Evolutionary conservation across 2,888 invertebrate genomes (phyloP).

Genomic region (Mythimna pallens): DNA sequence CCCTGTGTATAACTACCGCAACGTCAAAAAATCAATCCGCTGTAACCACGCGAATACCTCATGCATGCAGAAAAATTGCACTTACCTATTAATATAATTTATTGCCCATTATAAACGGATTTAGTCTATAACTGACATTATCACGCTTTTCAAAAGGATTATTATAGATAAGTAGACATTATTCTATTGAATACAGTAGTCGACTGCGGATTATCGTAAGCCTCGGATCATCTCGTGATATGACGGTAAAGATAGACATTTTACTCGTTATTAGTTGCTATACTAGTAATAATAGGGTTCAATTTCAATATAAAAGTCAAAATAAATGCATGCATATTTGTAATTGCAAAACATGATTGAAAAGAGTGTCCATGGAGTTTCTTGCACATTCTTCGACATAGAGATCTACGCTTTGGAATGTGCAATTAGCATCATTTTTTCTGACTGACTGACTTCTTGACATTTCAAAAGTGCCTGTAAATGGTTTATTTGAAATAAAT

Average conservation of each 20-base stretch:
- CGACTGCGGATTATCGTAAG: conserved; percentile 34
- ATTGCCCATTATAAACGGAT: conserved; percentile 31
- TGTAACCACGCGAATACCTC: conserved; percentile 1
- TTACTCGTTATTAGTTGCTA: not conserved
- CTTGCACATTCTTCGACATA: too few relatives aligned
- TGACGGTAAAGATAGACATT: not conserved
- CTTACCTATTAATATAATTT: not conserved
- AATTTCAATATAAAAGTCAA: conserved; percentile 1
- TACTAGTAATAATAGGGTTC: not conserved
- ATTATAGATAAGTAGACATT: conserved; percentile 15
- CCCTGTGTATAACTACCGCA: too few relatives aligned
- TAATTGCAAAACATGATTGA: too few relatives aligned
- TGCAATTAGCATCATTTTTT: too few relatives aligned
- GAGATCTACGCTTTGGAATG: too few relatives aligned
- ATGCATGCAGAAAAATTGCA: not conserved
- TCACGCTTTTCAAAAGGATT: conserved; percentile 51
- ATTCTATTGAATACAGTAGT: conserved; percentile 44
- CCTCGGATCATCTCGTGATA: conserved; percentile 12
- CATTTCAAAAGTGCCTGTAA: too few relatives aligned
- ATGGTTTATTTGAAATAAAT: too few relatives aligned
- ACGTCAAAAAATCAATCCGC: too few relatives aligned
- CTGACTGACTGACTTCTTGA: too few relatives aligned
- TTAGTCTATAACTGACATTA: conserved; percentile 24
- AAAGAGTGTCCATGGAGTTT: too few relatives aligned
- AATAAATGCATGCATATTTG: conserved; percentile 14